phyloP scores from a whole-genome alignment of 2,113 vertebrate genomes.

The Anser brachyrhynchus region DNA sequence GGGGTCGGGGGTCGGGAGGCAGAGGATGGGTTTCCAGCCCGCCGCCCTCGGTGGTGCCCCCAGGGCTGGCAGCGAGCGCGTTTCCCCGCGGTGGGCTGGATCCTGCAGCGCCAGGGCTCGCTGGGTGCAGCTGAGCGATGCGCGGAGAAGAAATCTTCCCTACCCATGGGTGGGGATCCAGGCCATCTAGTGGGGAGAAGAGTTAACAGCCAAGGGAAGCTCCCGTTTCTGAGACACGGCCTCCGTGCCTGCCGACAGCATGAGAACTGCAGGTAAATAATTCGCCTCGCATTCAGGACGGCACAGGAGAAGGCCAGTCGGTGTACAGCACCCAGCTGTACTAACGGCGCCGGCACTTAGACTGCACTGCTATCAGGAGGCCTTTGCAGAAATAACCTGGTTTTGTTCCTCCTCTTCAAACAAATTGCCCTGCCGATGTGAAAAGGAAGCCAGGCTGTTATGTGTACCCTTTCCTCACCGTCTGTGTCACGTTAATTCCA shows the following conservation, averaged over 20 bases:
- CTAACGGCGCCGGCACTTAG: background rate
- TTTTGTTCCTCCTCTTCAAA: background rate
- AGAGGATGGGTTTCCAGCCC: background rate
- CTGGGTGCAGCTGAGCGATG: background rate
- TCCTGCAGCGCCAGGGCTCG: background rate
- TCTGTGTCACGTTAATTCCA: background rate
- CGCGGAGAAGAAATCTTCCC: background rate
- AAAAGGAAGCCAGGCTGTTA: background rate
- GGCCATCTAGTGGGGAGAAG: slow-evolving; percentile 57
- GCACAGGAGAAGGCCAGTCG: background rate
- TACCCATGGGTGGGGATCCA: background rate
- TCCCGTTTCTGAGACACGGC: background rate
- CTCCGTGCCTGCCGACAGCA: fast-evolving
- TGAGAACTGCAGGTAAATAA: background rate
- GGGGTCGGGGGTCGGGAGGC: background rate
- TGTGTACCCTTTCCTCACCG: background rate
- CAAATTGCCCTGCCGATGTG: fast-evolving
- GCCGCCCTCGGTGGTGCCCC: background rate
- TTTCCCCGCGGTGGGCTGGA: background rate
- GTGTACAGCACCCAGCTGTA: background rate
- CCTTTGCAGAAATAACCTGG: background rate
- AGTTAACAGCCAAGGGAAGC: background rate
- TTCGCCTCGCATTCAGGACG: background rate
- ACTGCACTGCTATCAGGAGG: background rate
- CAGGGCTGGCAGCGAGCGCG: background rate